These are phyloP conservation scores for Galaxias olidus DNA, from an alignment of 2,797 vertebrate species.

Conservation along the genomic window DNA sequence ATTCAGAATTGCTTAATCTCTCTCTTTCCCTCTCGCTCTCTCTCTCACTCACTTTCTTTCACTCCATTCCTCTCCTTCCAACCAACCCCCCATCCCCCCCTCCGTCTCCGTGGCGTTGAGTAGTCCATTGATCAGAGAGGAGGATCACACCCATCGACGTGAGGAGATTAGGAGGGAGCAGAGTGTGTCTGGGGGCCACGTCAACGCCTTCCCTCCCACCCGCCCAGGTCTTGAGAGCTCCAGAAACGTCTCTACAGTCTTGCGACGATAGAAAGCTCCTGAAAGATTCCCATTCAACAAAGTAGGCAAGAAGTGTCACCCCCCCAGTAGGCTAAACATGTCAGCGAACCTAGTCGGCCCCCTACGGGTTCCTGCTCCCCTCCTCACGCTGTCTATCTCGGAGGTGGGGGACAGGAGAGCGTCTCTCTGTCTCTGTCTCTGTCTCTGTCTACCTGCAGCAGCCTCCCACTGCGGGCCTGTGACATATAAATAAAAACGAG, in stretches of 20 bases:
- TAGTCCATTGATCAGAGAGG: constrained; percentile 40
- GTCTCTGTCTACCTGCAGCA: background rate
- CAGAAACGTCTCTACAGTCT: too few species aligned
- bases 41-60: background rate
- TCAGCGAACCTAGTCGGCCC: too few species aligned
- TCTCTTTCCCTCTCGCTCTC: constrained; percentile 6
- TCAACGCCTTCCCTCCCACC: background rate
- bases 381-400: too few species aligned
- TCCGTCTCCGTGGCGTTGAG: constrained; percentile 27
- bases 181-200: constrained; percentile 3
- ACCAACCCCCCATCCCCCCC: background rate
- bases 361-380: background rate
- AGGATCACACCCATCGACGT: constrained; percentile 29
- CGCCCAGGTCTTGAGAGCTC: too few species aligned
- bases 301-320: background rate
- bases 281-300: too few species aligned
- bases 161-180: constrained; percentile 39
- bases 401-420: background rate
- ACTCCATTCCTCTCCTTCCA: background rate
- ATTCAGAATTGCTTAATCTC: too few species aligned
- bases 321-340: too few species aligned
- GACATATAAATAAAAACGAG: constrained; percentile 9
- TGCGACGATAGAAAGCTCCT: too few species aligned
- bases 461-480: constrained; percentile 4
- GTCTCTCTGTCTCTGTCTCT: background rate